Evolutionary conservation across 2,888 invertebrate species (phyloP).

Genomic region (Pasiphila rectangulata): DNA sequence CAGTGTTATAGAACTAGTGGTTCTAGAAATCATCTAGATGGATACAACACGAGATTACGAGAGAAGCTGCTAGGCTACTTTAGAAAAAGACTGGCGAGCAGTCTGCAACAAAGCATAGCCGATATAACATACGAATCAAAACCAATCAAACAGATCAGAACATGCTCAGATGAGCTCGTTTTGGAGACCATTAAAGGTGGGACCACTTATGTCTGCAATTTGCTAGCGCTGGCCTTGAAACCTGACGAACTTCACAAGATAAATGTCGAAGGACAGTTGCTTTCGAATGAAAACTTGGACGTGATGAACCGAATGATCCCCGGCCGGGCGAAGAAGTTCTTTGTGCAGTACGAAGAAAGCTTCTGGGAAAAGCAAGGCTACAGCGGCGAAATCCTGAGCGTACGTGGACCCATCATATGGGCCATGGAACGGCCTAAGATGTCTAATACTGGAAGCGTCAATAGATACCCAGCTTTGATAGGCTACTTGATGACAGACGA

Average conservation of each 20-base stretch:
- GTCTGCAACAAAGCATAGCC: slow-evolving; percentile 58
- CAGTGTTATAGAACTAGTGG: slow-evolving; percentile 65
- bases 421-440: slow-evolving; percentile 63
- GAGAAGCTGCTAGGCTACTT: slow-evolving; percentile 67
- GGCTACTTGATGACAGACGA: slow-evolving; percentile 57
- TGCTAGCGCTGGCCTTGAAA: slow-evolving; percentile 67
- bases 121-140: slow-evolving; percentile 56
- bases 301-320: slow-evolving; percentile 46
- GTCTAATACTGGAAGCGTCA: slow-evolving; percentile 52
- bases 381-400: slow-evolving; percentile 71
- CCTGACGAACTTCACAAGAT: slow-evolving; percentile 65
- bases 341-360: slow-evolving; percentile 58
- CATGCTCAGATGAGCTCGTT: slow-evolving; percentile 56
- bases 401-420: slow-evolving; percentile 72
- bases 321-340: slow-evolving; percentile 58
- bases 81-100: slow-evolving; percentile 52
- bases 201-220: slow-evolving; percentile 62
- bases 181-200: slow-evolving; percentile 65
- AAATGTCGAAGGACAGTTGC: slow-evolving; percentile 53
- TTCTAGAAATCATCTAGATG: slow-evolving; percentile 59
- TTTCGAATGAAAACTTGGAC: slow-evolving; percentile 44
- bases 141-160: slow-evolving; percentile 59
- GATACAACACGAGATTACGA: slow-evolving; percentile 59
- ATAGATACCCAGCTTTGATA: slow-evolving; percentile 50
- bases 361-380: slow-evolving; percentile 66